Evolutionary conservation across 2,888 invertebrate genomes (phyloP).

Genomic region (Melitaea athalia): DNA sequence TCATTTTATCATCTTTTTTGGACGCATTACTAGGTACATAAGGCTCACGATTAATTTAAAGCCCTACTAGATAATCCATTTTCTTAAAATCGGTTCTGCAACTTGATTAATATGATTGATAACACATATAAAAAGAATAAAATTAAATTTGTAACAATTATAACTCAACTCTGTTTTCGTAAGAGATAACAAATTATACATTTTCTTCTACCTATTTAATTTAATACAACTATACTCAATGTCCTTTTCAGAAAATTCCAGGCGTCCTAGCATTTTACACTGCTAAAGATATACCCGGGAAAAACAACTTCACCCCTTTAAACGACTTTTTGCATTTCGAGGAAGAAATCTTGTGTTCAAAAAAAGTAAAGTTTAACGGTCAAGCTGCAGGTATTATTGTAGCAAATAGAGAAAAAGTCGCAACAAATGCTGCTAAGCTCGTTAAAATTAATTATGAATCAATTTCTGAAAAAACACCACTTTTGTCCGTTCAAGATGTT

Average conservation of each 20-base stretch:
- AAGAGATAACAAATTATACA: too few species aligned
- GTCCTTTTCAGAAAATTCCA: constrained; percentile 75
- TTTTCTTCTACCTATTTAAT: too few species aligned
- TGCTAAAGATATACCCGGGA: constrained; percentile 85
- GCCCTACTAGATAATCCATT: too few species aligned
- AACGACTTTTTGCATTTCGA: constrained; percentile 49
- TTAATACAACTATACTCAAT: neutral
- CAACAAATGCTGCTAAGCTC: constrained; percentile 78
- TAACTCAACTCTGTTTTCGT: too few species aligned
- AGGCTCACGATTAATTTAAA: too few species aligned
- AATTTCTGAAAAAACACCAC: constrained; percentile 57
- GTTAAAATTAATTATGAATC: constrained; percentile 77
- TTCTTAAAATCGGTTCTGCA: too few species aligned
- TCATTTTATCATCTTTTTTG: too few species aligned
- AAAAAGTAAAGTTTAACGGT: constrained; percentile 80
- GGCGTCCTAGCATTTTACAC: constrained; percentile 84
- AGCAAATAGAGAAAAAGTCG: constrained; percentile 79
- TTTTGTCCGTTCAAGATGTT: constrained; percentile 63
- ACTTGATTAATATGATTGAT: too few species aligned
- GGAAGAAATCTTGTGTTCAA: constrained; percentile 69
- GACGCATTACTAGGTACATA: too few species aligned
- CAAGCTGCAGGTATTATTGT: constrained; percentile 85
- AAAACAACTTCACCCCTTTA: constrained; percentile 77
- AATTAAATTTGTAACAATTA: too few species aligned
- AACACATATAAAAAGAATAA: too few species aligned